These are phyloP conservation scores for Parus major DNA, from an alignment of 2,113 vertebrate species.

Conservation along the genomic window DNA sequence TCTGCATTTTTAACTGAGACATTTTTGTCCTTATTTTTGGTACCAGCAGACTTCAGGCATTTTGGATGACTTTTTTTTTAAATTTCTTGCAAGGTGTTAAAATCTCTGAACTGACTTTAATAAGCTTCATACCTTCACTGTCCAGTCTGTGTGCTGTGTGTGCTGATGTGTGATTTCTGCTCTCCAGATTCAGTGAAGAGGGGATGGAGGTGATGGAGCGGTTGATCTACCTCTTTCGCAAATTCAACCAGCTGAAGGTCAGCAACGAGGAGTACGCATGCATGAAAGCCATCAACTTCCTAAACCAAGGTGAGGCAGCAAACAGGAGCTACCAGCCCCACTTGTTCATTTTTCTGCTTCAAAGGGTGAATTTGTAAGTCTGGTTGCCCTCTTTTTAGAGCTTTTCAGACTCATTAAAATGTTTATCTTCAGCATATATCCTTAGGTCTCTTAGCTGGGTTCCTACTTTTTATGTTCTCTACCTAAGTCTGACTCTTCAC, in stretches of 20 bases:
- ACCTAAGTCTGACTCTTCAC: background rate
- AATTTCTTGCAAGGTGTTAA: background rate
- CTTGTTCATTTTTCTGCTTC: background rate
- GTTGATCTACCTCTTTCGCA: constrained; percentile 96
- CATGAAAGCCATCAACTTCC: constrained; percentile 99
- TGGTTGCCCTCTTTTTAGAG: background rate
- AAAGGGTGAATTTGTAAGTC: background rate
- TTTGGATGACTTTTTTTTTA: background rate
- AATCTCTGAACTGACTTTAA: background rate
- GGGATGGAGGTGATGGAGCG: constrained; percentile 99
- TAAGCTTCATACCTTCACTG: background rate
- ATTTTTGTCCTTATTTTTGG: background rate
- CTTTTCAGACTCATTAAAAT: background rate
- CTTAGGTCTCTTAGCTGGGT: background rate
- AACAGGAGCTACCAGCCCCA: background rate
- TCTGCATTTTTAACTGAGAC: background rate
- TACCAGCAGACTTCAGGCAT: background rate
- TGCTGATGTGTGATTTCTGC: background rate
- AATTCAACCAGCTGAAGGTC: constrained; percentile 94
- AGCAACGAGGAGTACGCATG: constrained; percentile 97
- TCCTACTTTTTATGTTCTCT: background rate
- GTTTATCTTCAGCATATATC: background rate
- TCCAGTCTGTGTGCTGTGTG: rapidly evolving
- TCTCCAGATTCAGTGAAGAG: constrained; percentile 89
- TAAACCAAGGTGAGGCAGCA: constrained; percentile 89